These are phyloP conservation scores for Raja brachyura DNA, from an alignment of 2,113 vertebrate species.

Conservation along the genomic window DNA sequence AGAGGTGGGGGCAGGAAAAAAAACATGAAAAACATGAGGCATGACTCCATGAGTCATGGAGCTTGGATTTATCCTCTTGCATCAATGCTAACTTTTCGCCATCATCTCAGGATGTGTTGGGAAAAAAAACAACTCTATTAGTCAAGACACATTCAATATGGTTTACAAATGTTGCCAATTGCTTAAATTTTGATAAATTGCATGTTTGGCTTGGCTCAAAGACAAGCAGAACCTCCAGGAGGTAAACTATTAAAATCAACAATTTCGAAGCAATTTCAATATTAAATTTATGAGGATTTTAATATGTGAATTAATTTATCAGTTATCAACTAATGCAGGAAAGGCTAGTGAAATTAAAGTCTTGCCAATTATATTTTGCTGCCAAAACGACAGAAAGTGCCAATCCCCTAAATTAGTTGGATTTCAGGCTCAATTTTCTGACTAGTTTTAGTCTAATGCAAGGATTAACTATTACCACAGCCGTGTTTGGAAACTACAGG, in stretches of 20 bases:
- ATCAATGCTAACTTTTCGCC: too few relatives aligned
- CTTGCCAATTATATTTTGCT: too few relatives aligned
- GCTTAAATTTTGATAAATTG: neutral
- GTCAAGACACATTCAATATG: neutral
- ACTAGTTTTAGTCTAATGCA: neutral
- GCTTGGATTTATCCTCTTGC: too few relatives aligned
- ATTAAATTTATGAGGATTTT: neutral
- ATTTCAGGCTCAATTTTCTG: neutral
- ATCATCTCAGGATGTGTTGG: neutral
- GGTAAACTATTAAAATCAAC: neutral
- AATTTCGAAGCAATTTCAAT: neutral
- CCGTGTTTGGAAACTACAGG: neutral
- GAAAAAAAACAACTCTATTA: neutral
- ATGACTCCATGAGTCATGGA: too few relatives aligned
- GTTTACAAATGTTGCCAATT: neutral
- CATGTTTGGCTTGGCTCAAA: neutral
- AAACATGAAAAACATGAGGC: too few relatives aligned
- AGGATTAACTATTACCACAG: neutral
- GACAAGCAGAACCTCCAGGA: neutral
- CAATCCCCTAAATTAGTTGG: neutral
- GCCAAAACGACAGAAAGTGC: neutral
- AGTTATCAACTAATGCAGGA: neutral
- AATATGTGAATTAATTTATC: neutral
- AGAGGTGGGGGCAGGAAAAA: too few relatives aligned
- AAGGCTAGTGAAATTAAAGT: neutral